phyloP scores from a whole-genome alignment of 1,140 invertebrate genomes.

The Battus philenor region DNA sequence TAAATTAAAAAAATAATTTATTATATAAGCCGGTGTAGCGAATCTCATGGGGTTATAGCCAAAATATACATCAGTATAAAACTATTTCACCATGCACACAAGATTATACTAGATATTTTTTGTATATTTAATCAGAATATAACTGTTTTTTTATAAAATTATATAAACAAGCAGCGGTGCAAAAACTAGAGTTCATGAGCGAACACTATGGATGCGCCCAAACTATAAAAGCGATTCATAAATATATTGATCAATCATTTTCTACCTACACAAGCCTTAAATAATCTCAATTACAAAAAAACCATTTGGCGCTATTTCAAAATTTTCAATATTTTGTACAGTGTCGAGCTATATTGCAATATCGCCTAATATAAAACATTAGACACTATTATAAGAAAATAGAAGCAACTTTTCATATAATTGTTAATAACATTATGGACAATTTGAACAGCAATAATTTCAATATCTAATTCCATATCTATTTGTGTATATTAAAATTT shows the following conservation, averaged over 20 bases:
- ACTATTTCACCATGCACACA: no score
- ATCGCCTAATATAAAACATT: constrained; percentile 1
- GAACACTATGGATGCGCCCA: constrained; percentile 9
- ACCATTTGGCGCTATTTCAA: not conserved
- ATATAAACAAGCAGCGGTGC: not conserved
- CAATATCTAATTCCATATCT: not conserved
- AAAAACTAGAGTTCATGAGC: not conserved
- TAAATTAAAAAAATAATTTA: no score
- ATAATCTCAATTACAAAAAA: constrained; percentile 13
- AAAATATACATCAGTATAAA: no score
- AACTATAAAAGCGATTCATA: constrained; percentile 8
- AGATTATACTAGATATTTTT: no score
- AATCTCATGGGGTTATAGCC: no score
- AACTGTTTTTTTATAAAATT: no score
- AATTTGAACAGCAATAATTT: not conserved
- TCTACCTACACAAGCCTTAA: constrained; percentile 12
- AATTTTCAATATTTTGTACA: not conserved
- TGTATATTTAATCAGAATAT: no score
- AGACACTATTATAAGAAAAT: constrained; percentile 1
- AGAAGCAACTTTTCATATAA: constrained; percentile 15
- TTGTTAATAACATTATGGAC: no score
- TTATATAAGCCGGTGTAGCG: no score
- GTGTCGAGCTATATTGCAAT: not conserved
- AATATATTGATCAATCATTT: constrained; percentile 10
- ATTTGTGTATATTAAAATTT: not conserved